Conservation (phyloP, 2,888 invertebrate species). For the Agriotes lineatus region DNA sequence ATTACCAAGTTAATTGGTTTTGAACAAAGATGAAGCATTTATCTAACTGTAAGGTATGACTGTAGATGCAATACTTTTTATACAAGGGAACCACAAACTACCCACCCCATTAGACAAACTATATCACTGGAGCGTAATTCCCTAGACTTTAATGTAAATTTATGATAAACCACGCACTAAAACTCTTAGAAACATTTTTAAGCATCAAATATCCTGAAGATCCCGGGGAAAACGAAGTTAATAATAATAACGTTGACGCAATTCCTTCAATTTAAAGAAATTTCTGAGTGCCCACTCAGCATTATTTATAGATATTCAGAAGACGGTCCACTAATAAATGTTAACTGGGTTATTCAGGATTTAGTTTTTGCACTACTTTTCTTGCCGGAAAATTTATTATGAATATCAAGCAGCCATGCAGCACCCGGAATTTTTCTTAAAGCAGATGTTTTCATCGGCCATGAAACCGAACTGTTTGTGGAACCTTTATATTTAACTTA, state of each 20-base stretch:
- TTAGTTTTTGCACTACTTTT: slow-evolving; percentile 47
- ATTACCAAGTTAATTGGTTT: no score
- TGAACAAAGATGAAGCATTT: no score
- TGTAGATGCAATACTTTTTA: no score
- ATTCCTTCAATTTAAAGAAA: slow-evolving; percentile 2
- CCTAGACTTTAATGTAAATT: neutral
- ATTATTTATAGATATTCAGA: slow-evolving; percentile 46
- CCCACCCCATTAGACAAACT: no score
- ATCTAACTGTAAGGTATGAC: no score
- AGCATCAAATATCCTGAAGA: neutral
- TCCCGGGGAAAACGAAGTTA: slow-evolving; percentile 7
- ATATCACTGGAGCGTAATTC: no score
- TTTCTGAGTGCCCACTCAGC: slow-evolving; percentile 17
- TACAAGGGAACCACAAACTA: no score
- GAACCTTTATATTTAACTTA: slow-evolving; percentile 14
- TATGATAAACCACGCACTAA: slow-evolving; percentile 1
- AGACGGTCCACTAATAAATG: slow-evolving; percentile 45
- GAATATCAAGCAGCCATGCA: slow-evolving; percentile 43
- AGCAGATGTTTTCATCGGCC: slow-evolving; percentile 45
- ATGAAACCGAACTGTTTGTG: slow-evolving; percentile 33
- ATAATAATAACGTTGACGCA: neutral
- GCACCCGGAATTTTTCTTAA: slow-evolving; percentile 39
- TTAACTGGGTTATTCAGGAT: slow-evolving; percentile 44
- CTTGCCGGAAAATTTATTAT: slow-evolving; percentile 43
- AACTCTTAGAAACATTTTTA: neutral